Conservation (phyloP, 2,888 invertebrate species). For the Augochlorella aurata region DNA sequence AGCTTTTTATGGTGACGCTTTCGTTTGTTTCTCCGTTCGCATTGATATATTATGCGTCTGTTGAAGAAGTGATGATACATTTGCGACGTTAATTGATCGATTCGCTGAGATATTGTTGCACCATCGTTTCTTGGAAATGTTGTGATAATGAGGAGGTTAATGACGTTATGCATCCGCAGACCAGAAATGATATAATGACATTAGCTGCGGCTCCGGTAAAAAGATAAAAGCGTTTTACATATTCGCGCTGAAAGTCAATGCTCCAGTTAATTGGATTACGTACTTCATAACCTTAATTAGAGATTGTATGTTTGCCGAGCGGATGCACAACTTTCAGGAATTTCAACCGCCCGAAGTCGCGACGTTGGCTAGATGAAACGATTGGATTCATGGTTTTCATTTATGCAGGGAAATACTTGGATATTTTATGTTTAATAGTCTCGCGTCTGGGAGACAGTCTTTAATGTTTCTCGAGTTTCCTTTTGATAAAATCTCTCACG, state of each 20-base stretch:
- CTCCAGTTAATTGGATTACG: conserved; percentile 9
- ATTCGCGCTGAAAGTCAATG: neutral
- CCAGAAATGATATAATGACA: neutral
- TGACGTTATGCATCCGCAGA: neutral
- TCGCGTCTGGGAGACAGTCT: neutral
- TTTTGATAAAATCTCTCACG: neutral
- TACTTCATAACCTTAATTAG: conserved; percentile 4
- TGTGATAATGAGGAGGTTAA: neutral
- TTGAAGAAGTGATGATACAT: neutral
- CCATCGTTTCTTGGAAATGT: neutral
- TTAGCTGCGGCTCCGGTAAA: neutral
- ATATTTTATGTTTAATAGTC: neutral
- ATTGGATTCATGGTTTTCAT: neutral
- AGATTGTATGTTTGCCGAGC: conserved; percentile 4
- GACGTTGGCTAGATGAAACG: neutral
- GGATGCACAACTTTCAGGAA: neutral
- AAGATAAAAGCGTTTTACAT: conserved; percentile 1
- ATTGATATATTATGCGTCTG: no score
- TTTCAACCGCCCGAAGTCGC: neutral
- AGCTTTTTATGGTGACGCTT: no score
- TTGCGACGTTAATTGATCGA: neutral
- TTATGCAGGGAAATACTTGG: no score
- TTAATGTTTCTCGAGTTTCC: neutral
- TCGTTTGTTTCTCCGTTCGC: no score
- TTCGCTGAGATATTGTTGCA: neutral